Evolutionary conservation across 1,140 invertebrate genomes (phyloP), one percentile per base, ranked within the genome.

Genomic region (Theocolax elegans): DNA sequence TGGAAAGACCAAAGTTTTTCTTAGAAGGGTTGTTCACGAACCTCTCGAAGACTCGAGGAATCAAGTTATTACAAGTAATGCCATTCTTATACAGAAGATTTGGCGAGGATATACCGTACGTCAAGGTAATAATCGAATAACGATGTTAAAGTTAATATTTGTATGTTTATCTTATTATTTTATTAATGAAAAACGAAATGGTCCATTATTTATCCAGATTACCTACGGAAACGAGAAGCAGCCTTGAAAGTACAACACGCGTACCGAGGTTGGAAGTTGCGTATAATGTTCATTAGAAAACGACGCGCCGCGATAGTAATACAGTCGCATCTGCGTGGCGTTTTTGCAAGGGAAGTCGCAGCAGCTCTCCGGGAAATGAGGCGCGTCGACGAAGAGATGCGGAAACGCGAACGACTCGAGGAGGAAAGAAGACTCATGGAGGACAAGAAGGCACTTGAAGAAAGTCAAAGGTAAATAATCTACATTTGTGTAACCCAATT

Each of bases 361-460:
- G 86, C 91, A 7, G 94, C 95, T 2, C 80, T 97, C 49, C 85
- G 94, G 1, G 94, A 97, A 88, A 95, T 96, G 93, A 89, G 92
- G 75, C 87, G 92, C n/a, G 93, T 97, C 27, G 95, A 98, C 83
- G 94, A 96, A 79, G 95, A 97, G 86, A 94, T 96, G 89, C 88
- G 91, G 67, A 90, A 93, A 76, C 87, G 93, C 62, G 93, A 95
- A 76, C 89, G 91, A 73, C 71, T 90, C 67, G 92, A 93, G 77
- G 89, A 91, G 79, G 91, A 93, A 80, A 85, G 88, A 74, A 85
- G 84, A 73, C 78, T 87, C 17, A 87, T 89, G 80, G 83, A 87
- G 68, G 83, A 87, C 66, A 87, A 88, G 72, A 82, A 83, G 62
- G 82, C 84, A 21, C 81, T 86, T 27, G 83, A 88, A 76, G 82